Evolutionary conservation across 2,888 invertebrate genomes (phyloP).

Genomic region (Epirrita christyi): DNA sequence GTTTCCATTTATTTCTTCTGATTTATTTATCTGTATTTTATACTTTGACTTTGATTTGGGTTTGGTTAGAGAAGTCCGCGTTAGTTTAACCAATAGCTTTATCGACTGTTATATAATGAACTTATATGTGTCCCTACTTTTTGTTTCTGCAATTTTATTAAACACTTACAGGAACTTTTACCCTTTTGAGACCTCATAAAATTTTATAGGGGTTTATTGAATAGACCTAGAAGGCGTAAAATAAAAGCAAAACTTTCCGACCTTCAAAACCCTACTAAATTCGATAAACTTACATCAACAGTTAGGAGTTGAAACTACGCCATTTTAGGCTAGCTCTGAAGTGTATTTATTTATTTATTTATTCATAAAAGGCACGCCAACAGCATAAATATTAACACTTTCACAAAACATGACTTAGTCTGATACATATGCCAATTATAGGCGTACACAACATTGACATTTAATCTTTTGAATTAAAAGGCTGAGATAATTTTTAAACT

Average conservation of each 20-base stretch:
- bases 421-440: no score
- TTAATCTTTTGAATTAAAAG: no score
- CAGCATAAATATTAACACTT: no score
- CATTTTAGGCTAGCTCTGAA: not conserved
- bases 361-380: no score
- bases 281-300: not conserved
- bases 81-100: no score
- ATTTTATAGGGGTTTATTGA: not conserved
- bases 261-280: not conserved
- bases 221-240: not conserved
- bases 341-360: not conserved
- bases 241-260: not conserved
- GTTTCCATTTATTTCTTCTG: slow-evolving; percentile 2
- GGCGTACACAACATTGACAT: no score
- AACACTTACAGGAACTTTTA: not conserved
- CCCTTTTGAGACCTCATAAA: not conserved
- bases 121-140: no score
- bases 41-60: not conserved
- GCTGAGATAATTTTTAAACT: not conserved
- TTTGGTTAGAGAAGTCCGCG: not conserved
- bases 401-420: no score
- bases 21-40: slow-evolving; percentile 1
- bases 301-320: not conserved
- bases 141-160: not conserved
- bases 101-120: no score